Evolutionary conservation across 2,888 invertebrate genomes (phyloP), one percentile per base, ranked within the genome.

Genomic region (Hydraecia micacea): DNA sequence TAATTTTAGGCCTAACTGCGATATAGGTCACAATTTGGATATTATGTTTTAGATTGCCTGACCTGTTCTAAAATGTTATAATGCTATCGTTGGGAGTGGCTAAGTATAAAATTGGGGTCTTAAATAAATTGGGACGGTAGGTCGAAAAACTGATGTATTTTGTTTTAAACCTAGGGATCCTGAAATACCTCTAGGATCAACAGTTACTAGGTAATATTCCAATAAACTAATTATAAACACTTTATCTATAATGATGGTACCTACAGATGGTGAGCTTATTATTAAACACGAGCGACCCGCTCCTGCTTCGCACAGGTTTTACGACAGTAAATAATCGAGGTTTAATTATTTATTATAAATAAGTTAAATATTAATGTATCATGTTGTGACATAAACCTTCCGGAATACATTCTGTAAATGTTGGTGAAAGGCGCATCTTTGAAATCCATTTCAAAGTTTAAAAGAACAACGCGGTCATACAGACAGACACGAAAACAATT

Each of bases 21-120:
- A 85, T 62, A n/a, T 81, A 67, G 65, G 55, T 32, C 66, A 39
- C 65, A 21, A 75, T 75, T 78, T 75, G 71, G 73, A 49, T 62
- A 66, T 46, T 42, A 69, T 28, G 36, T 68, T 73, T 75, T 49
- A 68, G 36, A 21, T 25, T 15, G 42, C 18, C 21, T 49, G n/a
- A n/a, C 28, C 8, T 75, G 52, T 32, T 69, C 8, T 42, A 36
- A 62, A 70, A 62, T 70, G 11, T 62, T 32, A 25, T 52, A 21
- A 5, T n/a, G 21, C 9, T 62, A 36, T n/a, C 52, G 18, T 39
- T 39, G 21, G 15, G 68, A 28, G 18, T 39, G 39, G 18, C 21
- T 36, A n/a, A 67, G 36, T 67, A n/a, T 36, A 2, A 46, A 25
- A 32, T 7, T 28, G 9, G 18, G 18, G 13, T 39, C 13, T n/a